phyloP scores from a whole-genome alignment of 2,888 invertebrate species.

The Matsumyia berberina region DNA sequence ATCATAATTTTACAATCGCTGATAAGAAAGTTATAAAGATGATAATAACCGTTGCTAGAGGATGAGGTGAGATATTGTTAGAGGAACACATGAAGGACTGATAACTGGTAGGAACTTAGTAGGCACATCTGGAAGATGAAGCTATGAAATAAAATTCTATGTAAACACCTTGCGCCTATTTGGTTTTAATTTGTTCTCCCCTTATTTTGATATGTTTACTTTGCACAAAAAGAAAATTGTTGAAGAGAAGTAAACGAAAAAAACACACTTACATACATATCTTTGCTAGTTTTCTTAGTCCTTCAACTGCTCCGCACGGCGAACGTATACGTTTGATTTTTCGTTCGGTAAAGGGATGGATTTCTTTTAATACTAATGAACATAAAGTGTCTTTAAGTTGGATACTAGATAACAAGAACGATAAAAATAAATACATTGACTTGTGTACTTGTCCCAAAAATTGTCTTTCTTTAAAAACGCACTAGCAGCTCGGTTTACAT shows the following conservation, averaged over 20 bases:
- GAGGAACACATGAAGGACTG: conserved; percentile 3
- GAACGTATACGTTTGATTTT: conserved; percentile 1
- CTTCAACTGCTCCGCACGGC: neutral
- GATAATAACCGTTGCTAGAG: neutral
- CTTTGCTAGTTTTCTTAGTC: neutral
- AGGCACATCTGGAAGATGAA: conserved; percentile 2
- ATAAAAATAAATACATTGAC: conserved; percentile 4
- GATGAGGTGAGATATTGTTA: neutral
- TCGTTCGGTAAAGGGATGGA: conserved; percentile 1
- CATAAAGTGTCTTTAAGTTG: neutral
- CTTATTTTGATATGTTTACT: conserved; percentile 25
- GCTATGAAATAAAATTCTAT: neutral
- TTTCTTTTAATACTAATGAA: neutral
- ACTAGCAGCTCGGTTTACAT: conserved; percentile 4
- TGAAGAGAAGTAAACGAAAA: neutral
- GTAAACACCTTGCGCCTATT: too few species aligned
- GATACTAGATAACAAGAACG: neutral
- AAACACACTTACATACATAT: neutral
- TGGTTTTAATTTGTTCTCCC: neutral
- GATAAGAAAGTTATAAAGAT: conserved; percentile 5
- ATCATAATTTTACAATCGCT: conserved; percentile 7
- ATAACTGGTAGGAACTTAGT: neutral
- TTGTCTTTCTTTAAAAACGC: conserved; percentile 4
- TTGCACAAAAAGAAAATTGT: neutral
- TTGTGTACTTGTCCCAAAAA: conserved; percentile 24